Percentiles rank a stretch among this genome's conserved stretches.
Evolutionary conservation across 1,140 invertebrate species (phyloP).

Genomic region (Nixonia krombeini): DNA sequence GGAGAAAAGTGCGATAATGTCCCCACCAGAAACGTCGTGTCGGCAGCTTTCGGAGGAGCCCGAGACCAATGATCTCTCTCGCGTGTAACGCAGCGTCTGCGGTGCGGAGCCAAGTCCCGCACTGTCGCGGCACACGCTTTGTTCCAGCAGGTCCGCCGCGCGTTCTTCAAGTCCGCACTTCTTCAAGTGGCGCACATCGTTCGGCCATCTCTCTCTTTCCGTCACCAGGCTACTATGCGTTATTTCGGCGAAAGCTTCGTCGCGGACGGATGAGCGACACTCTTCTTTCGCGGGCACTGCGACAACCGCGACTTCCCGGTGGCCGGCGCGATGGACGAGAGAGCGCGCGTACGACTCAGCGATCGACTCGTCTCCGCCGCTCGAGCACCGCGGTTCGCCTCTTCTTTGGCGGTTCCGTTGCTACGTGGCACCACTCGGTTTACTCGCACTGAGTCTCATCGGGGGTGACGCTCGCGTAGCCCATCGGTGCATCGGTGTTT

Average conservation of each 20-base stretch:
- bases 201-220: constrained; percentile 1
- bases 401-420: not conserved
- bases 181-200: constrained; percentile 5
- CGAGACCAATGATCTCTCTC: not conserved
- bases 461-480: constrained; percentile 30
- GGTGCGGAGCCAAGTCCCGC: not conserved
- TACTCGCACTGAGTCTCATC: constrained; percentile 5
- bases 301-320: no score
- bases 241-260: not conserved
- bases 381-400: no score
- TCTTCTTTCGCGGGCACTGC: no score
- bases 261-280: no score
- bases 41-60: not conserved
- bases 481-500: constrained; percentile 59
- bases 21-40: not conserved
- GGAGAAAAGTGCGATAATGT: not conserved
- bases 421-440: not conserved
- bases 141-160: not conserved
- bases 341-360: not conserved
- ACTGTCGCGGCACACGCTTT: not conserved
- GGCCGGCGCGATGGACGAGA: not conserved
- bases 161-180: constrained; percentile 7
- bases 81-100: no score
- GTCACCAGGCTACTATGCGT: not conserved
- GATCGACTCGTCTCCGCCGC: not conserved